Evolutionary conservation across 2,888 invertebrate genomes (phyloP).

Genomic region (Melanophora roralis): DNA sequence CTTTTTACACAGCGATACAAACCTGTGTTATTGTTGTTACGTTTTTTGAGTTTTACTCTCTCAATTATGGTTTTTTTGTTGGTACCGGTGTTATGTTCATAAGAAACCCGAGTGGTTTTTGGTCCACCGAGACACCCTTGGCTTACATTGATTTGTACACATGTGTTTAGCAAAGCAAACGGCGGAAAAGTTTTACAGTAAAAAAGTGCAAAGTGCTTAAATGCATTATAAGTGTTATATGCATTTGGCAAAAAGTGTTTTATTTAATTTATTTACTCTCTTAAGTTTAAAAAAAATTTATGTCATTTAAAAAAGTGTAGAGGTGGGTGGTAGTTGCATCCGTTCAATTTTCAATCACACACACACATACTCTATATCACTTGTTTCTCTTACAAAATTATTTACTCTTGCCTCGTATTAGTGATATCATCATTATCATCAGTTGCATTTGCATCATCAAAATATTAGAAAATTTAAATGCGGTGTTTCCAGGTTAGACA

Average conservation of each 20-base stretch:
- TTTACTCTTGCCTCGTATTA: neutral
- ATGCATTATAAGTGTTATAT: neutral
- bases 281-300: slow-evolving; percentile 56
- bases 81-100: no score
- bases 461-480: neutral
- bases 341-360: slow-evolving; percentile 50
- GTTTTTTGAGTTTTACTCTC: no score
- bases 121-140: no score
- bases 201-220: neutral
- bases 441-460: neutral
- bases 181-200: slow-evolving; percentile 43
- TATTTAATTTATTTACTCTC: slow-evolving; percentile 52
- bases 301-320: slow-evolving; percentile 51
- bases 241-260: slow-evolving; percentile 18
- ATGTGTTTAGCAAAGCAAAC: slow-evolving; percentile 14
- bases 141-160: no score
- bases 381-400: no score
- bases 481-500: slow-evolving; percentile 36
- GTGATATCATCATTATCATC: slow-evolving; percentile 55
- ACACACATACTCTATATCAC: neutral
- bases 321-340: slow-evolving; percentile 61
- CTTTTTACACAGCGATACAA: no score
- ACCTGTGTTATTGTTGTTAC: no score
- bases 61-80: no score
- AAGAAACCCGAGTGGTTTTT: no score